Conservation (phyloP, 2,113 vertebrate species). For the Hippocampus mohnikei region DNA sequence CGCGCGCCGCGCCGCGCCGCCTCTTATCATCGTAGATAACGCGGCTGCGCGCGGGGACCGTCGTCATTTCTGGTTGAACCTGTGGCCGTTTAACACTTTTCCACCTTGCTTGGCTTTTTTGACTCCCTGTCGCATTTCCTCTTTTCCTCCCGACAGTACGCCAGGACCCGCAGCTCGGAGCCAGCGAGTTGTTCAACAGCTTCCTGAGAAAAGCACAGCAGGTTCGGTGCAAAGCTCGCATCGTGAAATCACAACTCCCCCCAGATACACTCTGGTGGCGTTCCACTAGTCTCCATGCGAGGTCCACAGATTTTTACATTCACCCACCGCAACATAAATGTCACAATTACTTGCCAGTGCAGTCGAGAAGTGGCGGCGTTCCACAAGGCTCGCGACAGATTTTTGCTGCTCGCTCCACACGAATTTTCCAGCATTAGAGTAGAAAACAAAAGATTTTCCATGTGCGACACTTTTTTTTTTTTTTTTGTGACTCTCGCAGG, state of each 20-base stretch:
- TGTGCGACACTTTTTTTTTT: background rate
- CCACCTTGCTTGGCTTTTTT: background rate
- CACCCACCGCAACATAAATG: too few relatives aligned
- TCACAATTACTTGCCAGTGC: too few relatives aligned
- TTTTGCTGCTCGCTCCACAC: too few relatives aligned
- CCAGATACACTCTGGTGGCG: too few relatives aligned
- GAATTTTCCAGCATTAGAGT: too few relatives aligned
- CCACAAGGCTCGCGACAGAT: too few relatives aligned
- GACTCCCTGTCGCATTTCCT: conserved; percentile 1
- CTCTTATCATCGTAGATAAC: background rate
- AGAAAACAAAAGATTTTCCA: too few relatives aligned
- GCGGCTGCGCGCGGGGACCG: background rate
- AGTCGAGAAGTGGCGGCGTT: too few relatives aligned
- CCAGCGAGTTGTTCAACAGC: conserved; percentile 93
- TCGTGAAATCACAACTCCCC: too few relatives aligned
- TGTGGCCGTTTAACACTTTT: background rate
- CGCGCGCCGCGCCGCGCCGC: background rate
- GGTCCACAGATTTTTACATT: too few relatives aligned
- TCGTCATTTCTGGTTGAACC: conserved; percentile 9
- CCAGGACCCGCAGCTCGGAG: conserved; percentile 87
- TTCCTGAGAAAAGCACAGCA: conserved; percentile 96
- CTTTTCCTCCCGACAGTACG: conserved; percentile 75
- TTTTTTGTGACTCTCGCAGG: conserved; percentile 67
- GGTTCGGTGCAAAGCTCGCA: conserved; percentile 65
- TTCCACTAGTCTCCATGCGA: too few relatives aligned